Evolutionary conservation across 2,797 vertebrate genomes (phyloP).

Genomic region (Helarctos malayanus): DNA sequence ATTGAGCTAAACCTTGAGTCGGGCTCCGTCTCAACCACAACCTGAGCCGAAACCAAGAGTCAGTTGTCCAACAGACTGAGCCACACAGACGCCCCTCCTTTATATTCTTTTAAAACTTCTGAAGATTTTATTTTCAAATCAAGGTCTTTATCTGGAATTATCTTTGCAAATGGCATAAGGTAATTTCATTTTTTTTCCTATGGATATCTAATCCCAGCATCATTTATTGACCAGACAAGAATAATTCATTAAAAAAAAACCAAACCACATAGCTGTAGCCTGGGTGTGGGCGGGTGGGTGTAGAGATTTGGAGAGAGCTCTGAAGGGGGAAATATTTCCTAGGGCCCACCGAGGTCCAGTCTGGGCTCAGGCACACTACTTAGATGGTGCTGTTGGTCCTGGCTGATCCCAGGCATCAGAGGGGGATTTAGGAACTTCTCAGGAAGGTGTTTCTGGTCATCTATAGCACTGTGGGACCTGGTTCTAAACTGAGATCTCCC

Average conservation of each 20-base stretch:
- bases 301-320: neutral
- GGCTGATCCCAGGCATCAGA: neutral
- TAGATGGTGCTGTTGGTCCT: neutral
- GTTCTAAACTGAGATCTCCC: neutral
- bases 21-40: neutral
- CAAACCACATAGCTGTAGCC: neutral
- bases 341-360: neutral
- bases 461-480: neutral
- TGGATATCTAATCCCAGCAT: neutral
- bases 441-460: neutral
- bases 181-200: neutral
- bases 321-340: neutral
- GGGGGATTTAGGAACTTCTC: neutral
- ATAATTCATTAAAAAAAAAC: neutral
- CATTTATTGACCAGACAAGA: neutral
- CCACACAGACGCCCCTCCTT: neutral
- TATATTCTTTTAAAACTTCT: neutral
- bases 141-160: neutral
- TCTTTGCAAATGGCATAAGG: neutral
- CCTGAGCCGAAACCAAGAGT: neutral
- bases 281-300: neutral
- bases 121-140: conserved; percentile 9
- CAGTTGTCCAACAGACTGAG: neutral
- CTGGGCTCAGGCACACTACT: neutral
- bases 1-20: neutral